Evolutionary conservation across 2,888 invertebrate species (phyloP).

Genomic region (Scaptodrosophila latifasciaeformis): DNA sequence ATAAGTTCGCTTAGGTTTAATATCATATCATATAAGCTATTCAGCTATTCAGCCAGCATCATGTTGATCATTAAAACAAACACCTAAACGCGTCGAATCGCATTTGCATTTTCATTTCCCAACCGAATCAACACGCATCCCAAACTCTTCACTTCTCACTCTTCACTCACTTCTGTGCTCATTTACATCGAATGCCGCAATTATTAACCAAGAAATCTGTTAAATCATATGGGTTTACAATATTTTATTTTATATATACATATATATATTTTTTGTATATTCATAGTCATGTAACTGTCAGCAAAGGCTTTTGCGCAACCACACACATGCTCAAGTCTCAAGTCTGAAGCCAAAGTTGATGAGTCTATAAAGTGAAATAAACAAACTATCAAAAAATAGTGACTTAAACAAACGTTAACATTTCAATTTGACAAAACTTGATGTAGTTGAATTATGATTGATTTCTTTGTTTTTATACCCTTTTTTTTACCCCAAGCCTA

Average conservation of each 20-base stretch:
- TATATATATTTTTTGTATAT: constrained; percentile 19
- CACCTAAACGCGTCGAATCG: constrained; percentile 49
- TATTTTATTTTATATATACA: constrained; percentile 10
- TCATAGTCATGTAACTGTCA: constrained; percentile 60
- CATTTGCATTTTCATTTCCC: no score
- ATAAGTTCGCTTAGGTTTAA: background rate
- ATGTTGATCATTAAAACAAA: constrained; percentile 20
- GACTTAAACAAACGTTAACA: constrained; percentile 34
- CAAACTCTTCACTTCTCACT: no score
- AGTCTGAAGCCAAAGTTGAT: background rate
- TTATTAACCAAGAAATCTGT: constrained; percentile 25
- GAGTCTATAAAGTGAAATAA: constrained; percentile 8
- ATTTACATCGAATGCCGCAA: constrained; percentile 47
- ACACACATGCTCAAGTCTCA: background rate
- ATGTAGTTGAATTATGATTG: background rate
- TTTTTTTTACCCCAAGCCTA: no score
- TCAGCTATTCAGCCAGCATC: constrained; percentile 33
- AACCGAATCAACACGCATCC: background rate
- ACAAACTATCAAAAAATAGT: constrained; percentile 27
- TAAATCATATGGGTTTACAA: constrained; percentile 29
- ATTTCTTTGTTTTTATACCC: no score
- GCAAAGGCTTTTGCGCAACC: constrained; percentile 29
- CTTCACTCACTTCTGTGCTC: background rate
- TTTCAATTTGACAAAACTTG: constrained; percentile 40
- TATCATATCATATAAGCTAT: background rate